Conservation (phyloP, 2,888 invertebrate genomes). For the Macropis europaea region DNA sequence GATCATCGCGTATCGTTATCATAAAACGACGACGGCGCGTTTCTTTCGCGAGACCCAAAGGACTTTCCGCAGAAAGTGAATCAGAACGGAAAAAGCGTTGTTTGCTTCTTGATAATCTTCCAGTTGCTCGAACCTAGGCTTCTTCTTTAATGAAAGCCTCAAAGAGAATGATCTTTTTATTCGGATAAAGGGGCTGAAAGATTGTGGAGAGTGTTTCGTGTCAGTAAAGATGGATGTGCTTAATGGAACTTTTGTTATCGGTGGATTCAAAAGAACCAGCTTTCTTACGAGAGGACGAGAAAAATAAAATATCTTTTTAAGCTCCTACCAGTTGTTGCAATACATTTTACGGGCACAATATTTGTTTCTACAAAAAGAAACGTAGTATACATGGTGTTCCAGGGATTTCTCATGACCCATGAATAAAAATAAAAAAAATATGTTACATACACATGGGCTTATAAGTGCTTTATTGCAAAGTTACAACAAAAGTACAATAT, state of each 20-base stretch:
- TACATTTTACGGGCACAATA: background rate
- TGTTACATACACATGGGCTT: too few species aligned
- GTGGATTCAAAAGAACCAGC: constrained; percentile 25
- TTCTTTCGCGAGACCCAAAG: background rate
- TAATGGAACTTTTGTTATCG: constrained; percentile 47
- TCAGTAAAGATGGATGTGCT: constrained; percentile 28
- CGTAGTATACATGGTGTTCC: too few species aligned
- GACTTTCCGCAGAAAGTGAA: background rate
- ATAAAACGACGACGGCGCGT: background rate
- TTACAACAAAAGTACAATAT: too few species aligned
- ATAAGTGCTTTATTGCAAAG: too few species aligned
- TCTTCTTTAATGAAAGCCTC: background rate
- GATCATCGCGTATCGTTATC: background rate
- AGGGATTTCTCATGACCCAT: too few species aligned
- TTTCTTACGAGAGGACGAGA: constrained; percentile 9
- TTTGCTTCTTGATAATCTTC: constrained; percentile 3
- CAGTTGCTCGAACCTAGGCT: background rate
- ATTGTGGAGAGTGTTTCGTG: constrained; percentile 17
- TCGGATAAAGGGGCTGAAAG: background rate
- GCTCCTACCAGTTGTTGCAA: background rate
- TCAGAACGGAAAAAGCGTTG: background rate
- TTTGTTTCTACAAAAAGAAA: constrained; percentile 1
- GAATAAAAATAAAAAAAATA: too few species aligned
- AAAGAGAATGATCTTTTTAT: background rate
- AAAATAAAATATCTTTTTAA: constrained; percentile 10